A percentile compares a stretch with the other conserved stretches of the same genome.
These are phyloP conservation scores for Amazona vittata DNA, from an alignment of 2,113 vertebrate genomes.

Conservation along the genomic window DNA sequence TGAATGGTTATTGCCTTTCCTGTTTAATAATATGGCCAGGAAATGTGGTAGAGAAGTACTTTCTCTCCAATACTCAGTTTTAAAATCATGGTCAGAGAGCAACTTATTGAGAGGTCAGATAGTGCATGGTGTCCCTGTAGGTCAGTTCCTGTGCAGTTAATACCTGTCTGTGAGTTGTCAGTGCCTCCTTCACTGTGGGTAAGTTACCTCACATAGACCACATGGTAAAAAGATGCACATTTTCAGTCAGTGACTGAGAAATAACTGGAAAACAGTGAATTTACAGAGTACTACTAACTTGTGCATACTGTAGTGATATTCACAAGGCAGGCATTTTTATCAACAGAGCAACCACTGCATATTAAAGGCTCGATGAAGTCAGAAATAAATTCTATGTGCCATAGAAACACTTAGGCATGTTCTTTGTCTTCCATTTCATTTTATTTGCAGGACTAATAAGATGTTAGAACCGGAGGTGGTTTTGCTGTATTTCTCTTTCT, in stretches of 20 bases:
- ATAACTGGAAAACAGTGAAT: background rate
- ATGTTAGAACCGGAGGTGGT: background rate
- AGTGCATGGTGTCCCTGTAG: background rate
- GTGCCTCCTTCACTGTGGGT: background rate
- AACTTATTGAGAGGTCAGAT: background rate
- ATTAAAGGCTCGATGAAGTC: background rate
- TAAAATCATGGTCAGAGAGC: background rate
- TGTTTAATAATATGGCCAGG: background rate
- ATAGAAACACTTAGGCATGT: background rate
- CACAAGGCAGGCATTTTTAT: background rate
- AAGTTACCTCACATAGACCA: background rate
- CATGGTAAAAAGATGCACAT: background rate
- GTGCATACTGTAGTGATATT: background rate
- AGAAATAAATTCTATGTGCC: background rate
- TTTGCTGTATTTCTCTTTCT: background rate
- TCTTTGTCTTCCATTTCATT: background rate
- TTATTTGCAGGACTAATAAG: background rate
- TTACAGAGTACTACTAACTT: background rate
- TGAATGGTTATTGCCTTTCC: background rate
- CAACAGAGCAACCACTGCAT: background rate
- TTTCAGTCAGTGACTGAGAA: background rate
- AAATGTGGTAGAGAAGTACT: background rate
- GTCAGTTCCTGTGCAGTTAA: background rate
- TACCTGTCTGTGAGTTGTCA: background rate
- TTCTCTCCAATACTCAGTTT: background rate